phyloP scores from a whole-genome alignment of 1,140 invertebrate genomes.

The Formica selysi region DNA sequence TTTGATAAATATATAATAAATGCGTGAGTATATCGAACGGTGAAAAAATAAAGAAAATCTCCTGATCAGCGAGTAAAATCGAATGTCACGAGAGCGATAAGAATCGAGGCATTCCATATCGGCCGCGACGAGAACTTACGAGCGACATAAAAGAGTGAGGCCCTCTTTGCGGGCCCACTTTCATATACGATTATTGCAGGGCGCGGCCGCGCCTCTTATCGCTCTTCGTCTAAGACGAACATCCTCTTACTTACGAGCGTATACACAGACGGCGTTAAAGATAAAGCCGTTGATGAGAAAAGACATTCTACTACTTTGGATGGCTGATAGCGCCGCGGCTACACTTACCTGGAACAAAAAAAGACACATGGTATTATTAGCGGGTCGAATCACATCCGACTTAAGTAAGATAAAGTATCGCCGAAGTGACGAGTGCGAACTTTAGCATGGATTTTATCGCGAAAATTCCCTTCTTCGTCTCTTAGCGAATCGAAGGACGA shows the following conservation, averaged over 20 bases:
- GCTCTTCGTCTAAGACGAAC: slow-evolving; percentile 53
- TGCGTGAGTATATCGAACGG: not conserved
- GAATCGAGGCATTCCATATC: slow-evolving; percentile 39
- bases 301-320: slow-evolving; percentile 61
- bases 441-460: slow-evolving; percentile 19
- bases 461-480: not conserved
- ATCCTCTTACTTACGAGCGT: slow-evolving; percentile 69
- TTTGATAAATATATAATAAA: slow-evolving; percentile 8
- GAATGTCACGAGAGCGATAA: not conserved
- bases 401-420: slow-evolving; percentile 12
- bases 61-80: slow-evolving; percentile 12
- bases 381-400: slow-evolving; percentile 17
- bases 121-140: slow-evolving; percentile 59
- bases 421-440: slow-evolving; percentile 6
- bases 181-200: slow-evolving; percentile 56
- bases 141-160: slow-evolving; percentile 66
- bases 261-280: slow-evolving; percentile 51
- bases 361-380: slow-evolving; percentile 69
- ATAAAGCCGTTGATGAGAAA: slow-evolving; percentile 64
- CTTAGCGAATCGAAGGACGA: not conserved
- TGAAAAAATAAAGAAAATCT: not conserved
- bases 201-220: slow-evolving; percentile 42
- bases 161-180: slow-evolving; percentile 64
- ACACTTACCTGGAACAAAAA: slow-evolving; percentile 81
- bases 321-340: slow-evolving; percentile 56